These are phyloP conservation scores for Cinclus cinclus DNA, from an alignment of 2,113 vertebrate species.

Conservation along the genomic window DNA sequence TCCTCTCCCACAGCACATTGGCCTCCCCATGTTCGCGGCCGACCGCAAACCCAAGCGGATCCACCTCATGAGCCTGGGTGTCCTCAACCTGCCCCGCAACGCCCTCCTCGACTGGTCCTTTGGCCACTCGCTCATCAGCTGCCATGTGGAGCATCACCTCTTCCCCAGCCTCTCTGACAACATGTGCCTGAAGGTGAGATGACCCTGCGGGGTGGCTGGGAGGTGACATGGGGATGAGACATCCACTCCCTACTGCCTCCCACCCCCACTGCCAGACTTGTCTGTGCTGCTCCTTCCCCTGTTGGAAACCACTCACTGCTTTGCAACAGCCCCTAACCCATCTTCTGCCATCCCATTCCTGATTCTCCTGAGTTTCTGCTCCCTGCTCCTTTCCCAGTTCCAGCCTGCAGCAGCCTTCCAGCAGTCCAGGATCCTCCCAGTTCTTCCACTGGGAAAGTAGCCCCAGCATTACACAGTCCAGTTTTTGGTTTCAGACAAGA, in stretches of 20 bases:
- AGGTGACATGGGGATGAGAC: accelerated
- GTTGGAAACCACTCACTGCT: background rate
- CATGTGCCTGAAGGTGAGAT: slow-evolving; percentile 91
- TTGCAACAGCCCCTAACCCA: background rate
- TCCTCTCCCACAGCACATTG: slow-evolving; percentile 81
- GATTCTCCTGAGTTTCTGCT: background rate
- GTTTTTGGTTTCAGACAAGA: background rate
- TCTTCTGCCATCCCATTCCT: background rate
- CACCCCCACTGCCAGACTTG: accelerated
- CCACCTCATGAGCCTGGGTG: slow-evolving; percentile 87
- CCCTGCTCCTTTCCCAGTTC: background rate
- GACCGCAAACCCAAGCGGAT: slow-evolving; percentile 81
- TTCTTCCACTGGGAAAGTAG: background rate
- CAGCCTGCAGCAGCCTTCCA: background rate
- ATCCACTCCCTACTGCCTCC: background rate
- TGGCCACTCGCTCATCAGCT: slow-evolving; percentile 91
- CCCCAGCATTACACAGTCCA: accelerated
- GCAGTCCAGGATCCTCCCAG: background rate
- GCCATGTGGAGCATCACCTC: slow-evolving; percentile 93
- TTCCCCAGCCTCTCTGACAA: slow-evolving; percentile 91
- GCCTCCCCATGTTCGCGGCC: slow-evolving; percentile 87
- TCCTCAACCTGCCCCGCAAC: slow-evolving; percentile 89
- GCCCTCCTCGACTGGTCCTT: slow-evolving; percentile 87
- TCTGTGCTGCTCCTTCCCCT: background rate
- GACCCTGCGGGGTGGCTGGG: accelerated